Base-by-base conservation (phyloP, 1,140 invertebrate species). In the Leucophenga varia region DNA sequence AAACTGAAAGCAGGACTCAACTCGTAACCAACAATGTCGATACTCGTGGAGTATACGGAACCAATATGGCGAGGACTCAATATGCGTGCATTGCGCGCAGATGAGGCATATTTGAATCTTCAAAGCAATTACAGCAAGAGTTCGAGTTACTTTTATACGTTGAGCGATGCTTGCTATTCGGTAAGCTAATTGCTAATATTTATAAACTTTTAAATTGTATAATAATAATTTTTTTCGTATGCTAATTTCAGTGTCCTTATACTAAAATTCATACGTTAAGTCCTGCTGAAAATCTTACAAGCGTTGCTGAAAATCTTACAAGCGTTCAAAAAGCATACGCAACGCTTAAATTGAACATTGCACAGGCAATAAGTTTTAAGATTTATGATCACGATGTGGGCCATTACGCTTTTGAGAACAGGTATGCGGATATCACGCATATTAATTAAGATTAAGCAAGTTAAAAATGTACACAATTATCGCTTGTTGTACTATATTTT, bases 391-490 rank as follows among this genome's bases (percentile, higher is more conserved):
- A 72, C 45, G 60, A 70, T 49, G 43, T 64, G 49, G 61, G 60
- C 48, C 67, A 42, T 54, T 79, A 48, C 69, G 76, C 55, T 82
- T 76, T 64, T 77, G 79, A 52, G 69, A 84, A 61, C 78, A 81
- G 46, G 77, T 83, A 43, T 74, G 72, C 51, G 81, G 80, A 63
- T 64, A 77, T 38, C 83, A 82, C 0, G 80, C 83, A 17, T 61
- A 82, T 51, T 85, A 84, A 60, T 45, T 40, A 41, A 45, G n/a
- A n/a, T n/a, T n/a, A n/a, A n/a, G n/a, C n/a, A n/a, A n/a, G n/a
- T n/a, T n/a, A n/a, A n/a, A n/a, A n/a, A n/a, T n/a, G n/a, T n/a
- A n/a, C n/a, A n/a, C n/a, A n/a, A n/a, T n/a, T n/a, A n/a, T n/a
- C n/a, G n/a, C n/a, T n/a, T n/a, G n/a, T n/a, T n/a, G n/a, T n/a